Conservation (phyloP, 2,797 vertebrate species). For the Bradypodion pumilum region DNA sequence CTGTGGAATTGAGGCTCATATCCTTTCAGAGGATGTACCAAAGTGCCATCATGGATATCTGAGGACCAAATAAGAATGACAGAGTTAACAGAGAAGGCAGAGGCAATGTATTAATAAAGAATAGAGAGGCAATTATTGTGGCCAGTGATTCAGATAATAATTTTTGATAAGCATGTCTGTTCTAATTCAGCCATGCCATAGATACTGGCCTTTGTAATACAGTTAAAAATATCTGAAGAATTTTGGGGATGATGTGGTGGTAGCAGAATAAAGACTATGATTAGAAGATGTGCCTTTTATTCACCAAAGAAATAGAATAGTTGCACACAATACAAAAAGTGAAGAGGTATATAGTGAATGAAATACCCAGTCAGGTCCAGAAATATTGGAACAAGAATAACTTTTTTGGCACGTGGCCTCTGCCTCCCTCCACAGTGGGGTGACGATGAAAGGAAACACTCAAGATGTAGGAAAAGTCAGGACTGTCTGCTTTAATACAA, state of each 20-base stretch:
- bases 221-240: background rate
- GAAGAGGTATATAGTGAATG: background rate
- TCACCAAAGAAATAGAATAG: background rate
- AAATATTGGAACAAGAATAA: no score
- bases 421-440: no score
- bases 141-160: background rate
- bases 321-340: background rate
- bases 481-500: no score
- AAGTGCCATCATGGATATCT: background rate
- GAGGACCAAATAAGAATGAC: background rate
- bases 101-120: background rate
- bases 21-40: no score
- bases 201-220: background rate
- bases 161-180: background rate
- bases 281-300: background rate
- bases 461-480: no score
- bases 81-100: background rate
- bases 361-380: no score
- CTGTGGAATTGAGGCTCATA: no score
- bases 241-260: background rate
- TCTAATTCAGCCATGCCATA: background rate
- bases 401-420: no score
- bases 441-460: no score
- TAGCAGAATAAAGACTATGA: background rate
- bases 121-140: background rate